phyloP scores from a whole-genome alignment of 2,797 vertebrate genomes.

The Girardinus metallicus region DNA sequence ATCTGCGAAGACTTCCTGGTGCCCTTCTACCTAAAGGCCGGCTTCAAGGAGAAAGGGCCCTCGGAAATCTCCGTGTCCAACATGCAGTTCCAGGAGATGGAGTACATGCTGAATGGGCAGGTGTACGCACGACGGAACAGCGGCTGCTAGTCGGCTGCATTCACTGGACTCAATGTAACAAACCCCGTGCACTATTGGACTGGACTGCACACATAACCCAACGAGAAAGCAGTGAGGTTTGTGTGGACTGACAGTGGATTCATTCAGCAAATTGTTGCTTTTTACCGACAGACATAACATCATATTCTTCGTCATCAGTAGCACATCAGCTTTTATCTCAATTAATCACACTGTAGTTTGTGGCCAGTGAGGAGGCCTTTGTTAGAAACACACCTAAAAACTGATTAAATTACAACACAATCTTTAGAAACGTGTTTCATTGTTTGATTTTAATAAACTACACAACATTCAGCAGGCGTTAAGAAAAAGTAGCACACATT shows the following conservation, averaged over 20 bases:
- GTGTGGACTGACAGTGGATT: constrained; percentile 21
- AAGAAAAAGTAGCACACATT: constrained; percentile 21
- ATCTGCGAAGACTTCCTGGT: constrained; percentile 84
- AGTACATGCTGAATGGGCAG: constrained; percentile 74
- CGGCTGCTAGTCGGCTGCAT: constrained; percentile 66
- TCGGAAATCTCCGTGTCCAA: constrained; percentile 77
- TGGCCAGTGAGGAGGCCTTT: background rate
- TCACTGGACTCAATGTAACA: constrained; percentile 48
- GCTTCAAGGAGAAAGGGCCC: constrained; percentile 80
- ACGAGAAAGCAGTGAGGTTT: constrained; percentile 14
- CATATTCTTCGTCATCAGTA: constrained; percentile 14
- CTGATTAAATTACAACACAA: constrained; percentile 1
- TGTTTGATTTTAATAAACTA: constrained; percentile 42
- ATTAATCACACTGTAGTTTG: constrained; percentile 20
- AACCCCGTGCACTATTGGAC: constrained; percentile 14
- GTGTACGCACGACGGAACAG: constrained; percentile 81
- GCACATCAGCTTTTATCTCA: constrained; percentile 12
- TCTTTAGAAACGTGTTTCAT: constrained; percentile 19
- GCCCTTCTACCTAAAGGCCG: constrained; percentile 83
- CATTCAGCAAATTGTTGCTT: constrained; percentile 23
- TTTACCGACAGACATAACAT: constrained; percentile 16
- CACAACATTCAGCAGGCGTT: constrained; percentile 3
- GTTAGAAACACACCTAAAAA: background rate
- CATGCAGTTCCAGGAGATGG: constrained; percentile 83
- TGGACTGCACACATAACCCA: constrained; percentile 23